Conservation (phyloP, 2,888 invertebrate species). For the Cacoxenus indagator region DNA sequence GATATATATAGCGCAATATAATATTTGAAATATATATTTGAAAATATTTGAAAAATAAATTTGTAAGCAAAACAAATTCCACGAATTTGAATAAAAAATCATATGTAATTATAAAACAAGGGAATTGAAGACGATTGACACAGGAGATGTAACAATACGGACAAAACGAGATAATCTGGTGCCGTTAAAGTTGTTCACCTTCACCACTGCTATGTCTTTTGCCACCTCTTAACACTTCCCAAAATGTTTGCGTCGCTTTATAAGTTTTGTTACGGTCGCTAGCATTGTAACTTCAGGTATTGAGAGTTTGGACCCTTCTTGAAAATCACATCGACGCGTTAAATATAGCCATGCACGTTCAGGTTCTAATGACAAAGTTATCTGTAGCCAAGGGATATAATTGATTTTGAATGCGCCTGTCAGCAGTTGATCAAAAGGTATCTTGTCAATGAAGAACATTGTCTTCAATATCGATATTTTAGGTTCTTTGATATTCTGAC, state of each 20-base stretch:
- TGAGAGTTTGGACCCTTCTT: slow-evolving; percentile 67
- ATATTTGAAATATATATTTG: too few relatives aligned
- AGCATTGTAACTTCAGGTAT: slow-evolving; percentile 71
- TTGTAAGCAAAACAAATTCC: too few relatives aligned
- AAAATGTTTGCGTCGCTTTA: slow-evolving; percentile 64
- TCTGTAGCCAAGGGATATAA: slow-evolving; percentile 71
- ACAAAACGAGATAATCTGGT: too few relatives aligned
- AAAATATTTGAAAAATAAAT: too few relatives aligned
- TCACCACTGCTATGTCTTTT: too few relatives aligned
- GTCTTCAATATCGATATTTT: slow-evolving; percentile 76
- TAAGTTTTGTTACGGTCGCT: slow-evolving; percentile 68
- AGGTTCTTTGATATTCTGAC: slow-evolving; percentile 66
- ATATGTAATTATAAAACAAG: too few relatives aligned
- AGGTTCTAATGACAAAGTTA: slow-evolving; percentile 70
- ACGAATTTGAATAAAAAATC: too few relatives aligned
- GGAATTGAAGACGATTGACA: too few relatives aligned
- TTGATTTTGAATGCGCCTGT: slow-evolving; percentile 72
- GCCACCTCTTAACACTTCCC: slow-evolving; percentile 48
- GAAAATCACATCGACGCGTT: slow-evolving; percentile 71
- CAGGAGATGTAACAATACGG: too few relatives aligned
- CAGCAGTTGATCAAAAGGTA: slow-evolving; percentile 80
- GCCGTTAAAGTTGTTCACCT: too few relatives aligned
- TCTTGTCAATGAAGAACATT: slow-evolving; percentile 85
- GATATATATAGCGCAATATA: too few relatives aligned
- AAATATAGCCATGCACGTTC: slow-evolving; percentile 71